Conservation (phyloP, 2,797 vertebrate genomes). For the Crax fasciolata region DNA sequence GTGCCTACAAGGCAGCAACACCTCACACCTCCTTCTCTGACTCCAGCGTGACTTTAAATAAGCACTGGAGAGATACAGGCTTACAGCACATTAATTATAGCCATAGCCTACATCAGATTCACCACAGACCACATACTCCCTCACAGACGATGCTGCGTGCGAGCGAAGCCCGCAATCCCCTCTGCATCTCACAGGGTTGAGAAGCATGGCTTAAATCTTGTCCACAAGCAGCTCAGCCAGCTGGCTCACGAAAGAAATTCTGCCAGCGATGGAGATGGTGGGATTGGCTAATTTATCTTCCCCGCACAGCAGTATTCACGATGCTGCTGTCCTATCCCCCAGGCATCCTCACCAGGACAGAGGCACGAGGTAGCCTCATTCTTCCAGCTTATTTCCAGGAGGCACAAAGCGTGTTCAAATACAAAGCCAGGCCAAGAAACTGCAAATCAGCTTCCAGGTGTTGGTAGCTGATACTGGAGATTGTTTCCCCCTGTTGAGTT, state of each 20-base stretch:
- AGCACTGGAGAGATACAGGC: neutral
- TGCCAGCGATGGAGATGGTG: neutral
- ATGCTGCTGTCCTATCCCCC: neutral
- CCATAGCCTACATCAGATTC: neutral
- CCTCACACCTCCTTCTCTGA: neutral
- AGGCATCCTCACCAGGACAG: neutral
- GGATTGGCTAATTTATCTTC: neutral
- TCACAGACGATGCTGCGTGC: neutral
- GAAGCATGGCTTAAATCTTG: neutral
- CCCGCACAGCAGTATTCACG: neutral
- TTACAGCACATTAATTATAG: neutral
- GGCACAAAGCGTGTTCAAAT: neutral
- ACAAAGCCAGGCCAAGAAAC: neutral
- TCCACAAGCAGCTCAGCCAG: neutral
- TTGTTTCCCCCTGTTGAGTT: neutral
- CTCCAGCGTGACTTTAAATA: neutral
- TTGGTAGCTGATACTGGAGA: neutral
- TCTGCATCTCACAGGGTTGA: slow-evolving; percentile 1
- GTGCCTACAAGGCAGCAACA: neutral
- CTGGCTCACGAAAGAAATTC: neutral
- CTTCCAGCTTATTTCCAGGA: neutral
- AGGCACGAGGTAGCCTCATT: neutral
- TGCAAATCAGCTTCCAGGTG: slow-evolving; percentile 3
- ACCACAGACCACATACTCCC: neutral
- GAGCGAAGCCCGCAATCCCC: neutral